phyloP scores from a whole-genome alignment of 1,140 invertebrate genomes.

The Aplysia californica region DNA sequence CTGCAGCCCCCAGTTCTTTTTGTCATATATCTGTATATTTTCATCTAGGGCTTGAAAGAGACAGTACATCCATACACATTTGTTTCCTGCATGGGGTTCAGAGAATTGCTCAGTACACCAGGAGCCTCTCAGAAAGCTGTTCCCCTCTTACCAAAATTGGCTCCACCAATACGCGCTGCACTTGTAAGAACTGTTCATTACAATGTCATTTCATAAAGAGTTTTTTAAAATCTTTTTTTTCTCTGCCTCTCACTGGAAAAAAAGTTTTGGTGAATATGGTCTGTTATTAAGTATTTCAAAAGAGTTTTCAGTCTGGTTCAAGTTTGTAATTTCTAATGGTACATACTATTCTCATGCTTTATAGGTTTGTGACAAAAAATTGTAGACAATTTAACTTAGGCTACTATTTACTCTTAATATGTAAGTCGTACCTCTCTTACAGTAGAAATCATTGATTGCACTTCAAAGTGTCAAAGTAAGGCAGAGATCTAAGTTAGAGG shows the following conservation, averaged over 20 bases:
- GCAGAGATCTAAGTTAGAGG: no score
- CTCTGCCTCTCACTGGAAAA: no score
- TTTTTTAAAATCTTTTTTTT: background rate
- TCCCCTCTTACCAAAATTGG: slow-evolving; percentile 60
- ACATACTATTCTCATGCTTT: background rate
- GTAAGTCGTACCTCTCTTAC: no score
- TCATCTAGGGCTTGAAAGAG: slow-evolving; percentile 64
- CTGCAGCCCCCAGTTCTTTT: no score
- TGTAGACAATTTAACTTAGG: no score
- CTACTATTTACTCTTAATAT: no score
- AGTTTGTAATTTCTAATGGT: background rate
- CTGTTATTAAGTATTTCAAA: background rate
- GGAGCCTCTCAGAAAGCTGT: slow-evolving; percentile 52
- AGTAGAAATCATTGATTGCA: no score
- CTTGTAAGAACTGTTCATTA: slow-evolving; percentile 51
- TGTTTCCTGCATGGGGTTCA: slow-evolving; percentile 64
- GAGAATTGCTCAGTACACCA: slow-evolving; percentile 57
- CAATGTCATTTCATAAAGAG: background rate
- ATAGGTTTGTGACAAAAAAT: no score
- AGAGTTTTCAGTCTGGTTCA: background rate
- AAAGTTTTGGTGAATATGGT: no score
- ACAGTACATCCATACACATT: slow-evolving; percentile 66
- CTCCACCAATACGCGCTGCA: slow-evolving; percentile 56
- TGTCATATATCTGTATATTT: no score
- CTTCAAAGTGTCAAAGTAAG: no score